These are phyloP conservation scores for Leptothorax acervorum DNA, from an alignment of 2,888 invertebrate species.

Conservation along the genomic window DNA sequence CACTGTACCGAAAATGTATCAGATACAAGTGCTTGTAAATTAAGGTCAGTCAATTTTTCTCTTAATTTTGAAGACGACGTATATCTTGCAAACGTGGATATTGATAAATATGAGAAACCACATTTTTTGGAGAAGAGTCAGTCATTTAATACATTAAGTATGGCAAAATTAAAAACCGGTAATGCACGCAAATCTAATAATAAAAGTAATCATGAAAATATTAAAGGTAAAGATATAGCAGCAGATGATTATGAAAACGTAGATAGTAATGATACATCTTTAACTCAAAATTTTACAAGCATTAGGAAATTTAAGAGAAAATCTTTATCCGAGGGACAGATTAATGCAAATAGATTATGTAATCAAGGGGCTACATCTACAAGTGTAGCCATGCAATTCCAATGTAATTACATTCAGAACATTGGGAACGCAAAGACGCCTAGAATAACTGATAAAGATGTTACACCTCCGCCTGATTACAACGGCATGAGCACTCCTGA, in stretches of 20 bases:
- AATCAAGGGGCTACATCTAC: neutral
- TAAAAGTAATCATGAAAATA: slow-evolving; percentile 13
- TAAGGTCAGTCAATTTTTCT: slow-evolving; percentile 5
- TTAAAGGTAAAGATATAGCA: neutral
- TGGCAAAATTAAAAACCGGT: neutral
- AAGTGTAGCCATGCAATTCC: neutral
- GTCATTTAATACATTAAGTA: slow-evolving; percentile 16
- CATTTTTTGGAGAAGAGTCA: slow-evolving; percentile 37
- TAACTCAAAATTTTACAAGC: slow-evolving; percentile 22
- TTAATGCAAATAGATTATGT: slow-evolving; percentile 29
- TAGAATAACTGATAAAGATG: slow-evolving; percentile 51
- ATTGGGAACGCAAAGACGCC: neutral
- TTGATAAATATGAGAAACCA: slow-evolving; percentile 25
- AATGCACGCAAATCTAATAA: neutral
- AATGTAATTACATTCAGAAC: slow-evolving; percentile 34
- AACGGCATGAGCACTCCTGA: slow-evolving; percentile 86
- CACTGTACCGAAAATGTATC: neutral
- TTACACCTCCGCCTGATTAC: slow-evolving; percentile 87
- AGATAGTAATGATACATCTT: neutral
- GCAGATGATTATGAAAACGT: neutral
- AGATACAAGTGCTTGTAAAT: neutral
- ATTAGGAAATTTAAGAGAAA: slow-evolving; percentile 66
- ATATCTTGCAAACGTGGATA: slow-evolving; percentile 62
- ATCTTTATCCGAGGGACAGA: slow-evolving; percentile 72
- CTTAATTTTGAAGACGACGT: slow-evolving; percentile 55